These are phyloP conservation scores for Ypsolopha scabrella DNA, from an alignment of 2,888 invertebrate species.

Conservation along the genomic window DNA sequence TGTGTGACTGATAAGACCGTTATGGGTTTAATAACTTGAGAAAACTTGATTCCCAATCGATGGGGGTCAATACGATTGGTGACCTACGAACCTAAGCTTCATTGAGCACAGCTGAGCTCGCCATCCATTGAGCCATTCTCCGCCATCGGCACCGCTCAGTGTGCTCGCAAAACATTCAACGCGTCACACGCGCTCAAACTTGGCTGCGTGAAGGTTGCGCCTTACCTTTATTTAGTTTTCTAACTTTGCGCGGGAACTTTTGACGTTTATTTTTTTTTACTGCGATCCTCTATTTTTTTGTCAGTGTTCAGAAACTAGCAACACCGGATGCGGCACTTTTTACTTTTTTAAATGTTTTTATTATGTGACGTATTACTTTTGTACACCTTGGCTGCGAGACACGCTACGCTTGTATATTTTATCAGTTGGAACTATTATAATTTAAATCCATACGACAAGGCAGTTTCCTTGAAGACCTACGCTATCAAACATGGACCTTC, in stretches of 20 bases:
- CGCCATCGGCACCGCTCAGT: slow-evolving; percentile 42
- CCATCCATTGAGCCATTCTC: slow-evolving; percentile 37
- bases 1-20: not conserved
- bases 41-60: not conserved
- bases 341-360: no score
- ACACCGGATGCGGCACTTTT: no score
- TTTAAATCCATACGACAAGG: no score
- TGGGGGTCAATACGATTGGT: slow-evolving; percentile 50
- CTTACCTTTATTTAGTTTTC: slow-evolving; percentile 33
- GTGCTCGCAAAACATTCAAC: slow-evolving; percentile 57
- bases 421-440: no score
- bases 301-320: no score
- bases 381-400: no score
- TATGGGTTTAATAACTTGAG: not conserved
- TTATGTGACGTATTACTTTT: no score
- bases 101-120: slow-evolving; percentile 50
- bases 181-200: slow-evolving; percentile 54
- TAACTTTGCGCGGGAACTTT: slow-evolving; percentile 36
- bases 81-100: slow-evolving; percentile 65
- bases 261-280: slow-evolving; percentile 24
- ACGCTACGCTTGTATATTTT: no score
- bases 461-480: no score
- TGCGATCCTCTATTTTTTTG: no score
- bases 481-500: no score
- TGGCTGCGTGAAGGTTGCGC: slow-evolving; percentile 36